These are phyloP conservation scores for Bubalus kerabau DNA, from an alignment of 2,113 vertebrate species.

Conservation along the genomic window DNA sequence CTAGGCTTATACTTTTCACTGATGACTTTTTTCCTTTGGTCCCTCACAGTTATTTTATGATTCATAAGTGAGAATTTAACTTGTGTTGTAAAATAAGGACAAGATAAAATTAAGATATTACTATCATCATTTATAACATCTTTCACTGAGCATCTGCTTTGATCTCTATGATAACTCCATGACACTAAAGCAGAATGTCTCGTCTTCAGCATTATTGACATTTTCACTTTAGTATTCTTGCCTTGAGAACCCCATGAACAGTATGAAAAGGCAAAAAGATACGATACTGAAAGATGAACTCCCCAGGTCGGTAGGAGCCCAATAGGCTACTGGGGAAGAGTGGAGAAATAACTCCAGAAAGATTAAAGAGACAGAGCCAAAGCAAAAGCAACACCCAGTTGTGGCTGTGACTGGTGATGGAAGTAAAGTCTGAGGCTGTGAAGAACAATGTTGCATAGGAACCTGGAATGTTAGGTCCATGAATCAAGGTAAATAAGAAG, in stretches of 20 bases:
- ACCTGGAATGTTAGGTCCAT: background rate
- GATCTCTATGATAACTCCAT: background rate
- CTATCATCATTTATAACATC: background rate
- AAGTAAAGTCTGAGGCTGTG: background rate
- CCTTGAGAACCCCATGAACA: background rate
- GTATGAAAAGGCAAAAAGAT: background rate
- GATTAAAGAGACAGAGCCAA: background rate
- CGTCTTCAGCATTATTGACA: background rate
- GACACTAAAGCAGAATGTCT: background rate
- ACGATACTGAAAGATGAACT: background rate
- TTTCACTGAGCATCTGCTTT: background rate
- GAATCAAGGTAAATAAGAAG: background rate
- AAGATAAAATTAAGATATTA: background rate
- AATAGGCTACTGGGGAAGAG: background rate
- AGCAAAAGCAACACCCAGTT: background rate
- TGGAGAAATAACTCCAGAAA: background rate
- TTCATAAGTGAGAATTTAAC: background rate
- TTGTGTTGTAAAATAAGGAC: background rate
- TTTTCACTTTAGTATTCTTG: background rate
- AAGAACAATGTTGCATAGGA: background rate
- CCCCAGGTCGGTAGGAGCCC: background rate
- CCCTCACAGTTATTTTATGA: background rate
- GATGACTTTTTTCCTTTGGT: background rate
- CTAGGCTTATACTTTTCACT: background rate
- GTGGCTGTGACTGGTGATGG: background rate